Conservation (phyloP, 2,113 vertebrate species). For the Noctilio leporinus region DNA sequence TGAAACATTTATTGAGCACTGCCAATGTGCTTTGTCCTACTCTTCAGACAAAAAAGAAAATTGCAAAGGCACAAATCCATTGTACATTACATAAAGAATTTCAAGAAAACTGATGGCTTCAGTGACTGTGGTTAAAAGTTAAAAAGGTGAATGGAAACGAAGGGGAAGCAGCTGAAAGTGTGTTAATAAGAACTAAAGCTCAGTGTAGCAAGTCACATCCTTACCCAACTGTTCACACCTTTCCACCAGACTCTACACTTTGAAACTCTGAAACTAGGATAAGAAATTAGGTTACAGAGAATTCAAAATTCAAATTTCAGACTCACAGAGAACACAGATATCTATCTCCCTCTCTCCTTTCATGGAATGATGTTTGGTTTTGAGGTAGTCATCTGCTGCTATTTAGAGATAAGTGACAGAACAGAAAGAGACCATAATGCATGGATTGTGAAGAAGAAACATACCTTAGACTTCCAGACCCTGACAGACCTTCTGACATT, state of each 20-base stretch:
- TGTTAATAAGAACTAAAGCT: constrained; percentile 10
- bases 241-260: neutral
- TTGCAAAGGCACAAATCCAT: neutral
- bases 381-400: neutral
- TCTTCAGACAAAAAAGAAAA: constrained; percentile 50
- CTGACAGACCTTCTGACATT: constrained; percentile 26
- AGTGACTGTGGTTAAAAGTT: constrained; percentile 12
- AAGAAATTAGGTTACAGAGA: neutral
- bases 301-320: neutral
- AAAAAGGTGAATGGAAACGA: constrained; percentile 30
- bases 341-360: neutral
- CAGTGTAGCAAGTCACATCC: neutral
- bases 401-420: neutral
- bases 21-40: constrained; percentile 54
- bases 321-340: neutral
- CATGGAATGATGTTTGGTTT: neutral
- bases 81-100: constrained; percentile 21
- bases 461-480: neutral
- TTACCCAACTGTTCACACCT: constrained; percentile 27
- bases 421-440: neutral
- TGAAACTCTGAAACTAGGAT: neutral
- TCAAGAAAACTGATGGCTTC: constrained; percentile 16
- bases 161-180: neutral
- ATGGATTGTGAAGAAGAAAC: neutral
- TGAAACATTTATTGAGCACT: constrained; percentile 72